A percentile compares a stretch with the other conserved stretches of the same genome.
These are phyloP conservation scores for Ptychoptera contaminata DNA, from an alignment of 2,888 invertebrate species.

Conservation along the genomic window DNA sequence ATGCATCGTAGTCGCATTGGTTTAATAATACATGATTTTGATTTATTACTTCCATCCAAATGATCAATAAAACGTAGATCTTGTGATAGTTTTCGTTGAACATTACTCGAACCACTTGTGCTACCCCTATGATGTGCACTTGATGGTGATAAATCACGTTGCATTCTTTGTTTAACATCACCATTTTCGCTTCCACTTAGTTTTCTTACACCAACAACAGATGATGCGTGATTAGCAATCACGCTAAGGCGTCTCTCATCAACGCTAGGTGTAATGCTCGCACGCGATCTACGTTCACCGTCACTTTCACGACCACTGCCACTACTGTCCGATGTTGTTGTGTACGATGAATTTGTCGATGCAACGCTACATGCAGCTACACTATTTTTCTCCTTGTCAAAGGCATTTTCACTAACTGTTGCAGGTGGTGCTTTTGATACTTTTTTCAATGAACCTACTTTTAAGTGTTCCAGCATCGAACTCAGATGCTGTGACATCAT, in stretches of 20 bases:
- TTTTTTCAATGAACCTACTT: slow-evolving; percentile 1
- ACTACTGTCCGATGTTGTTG: no score
- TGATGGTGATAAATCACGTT: neutral
- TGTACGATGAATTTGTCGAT: no score
- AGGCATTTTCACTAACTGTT: neutral
- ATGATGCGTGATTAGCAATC: no score
- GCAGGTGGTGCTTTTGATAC: neutral
- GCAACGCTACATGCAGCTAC: neutral
- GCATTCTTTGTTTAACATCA: neutral
- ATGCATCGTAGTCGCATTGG: slow-evolving; percentile 1
- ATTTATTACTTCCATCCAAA: neutral
- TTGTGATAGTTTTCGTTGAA: slow-evolving; percentile 2
- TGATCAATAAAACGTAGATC: neutral
- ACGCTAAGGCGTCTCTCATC: no score
- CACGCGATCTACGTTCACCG: no score
- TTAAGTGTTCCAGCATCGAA: slow-evolving; percentile 2
- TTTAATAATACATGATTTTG: neutral
- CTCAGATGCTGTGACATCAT: slow-evolving; percentile 3
- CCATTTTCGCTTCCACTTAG: neutral
- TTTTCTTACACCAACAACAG: no score
- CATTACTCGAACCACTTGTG: neutral
- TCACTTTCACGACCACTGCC: no score
- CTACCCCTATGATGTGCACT: no score
- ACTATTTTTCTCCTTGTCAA: slow-evolving; percentile 1
- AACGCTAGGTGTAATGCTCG: no score